phyloP scores from a whole-genome alignment of 2,797 vertebrate genomes.

The Danio aesculapii region DNA sequence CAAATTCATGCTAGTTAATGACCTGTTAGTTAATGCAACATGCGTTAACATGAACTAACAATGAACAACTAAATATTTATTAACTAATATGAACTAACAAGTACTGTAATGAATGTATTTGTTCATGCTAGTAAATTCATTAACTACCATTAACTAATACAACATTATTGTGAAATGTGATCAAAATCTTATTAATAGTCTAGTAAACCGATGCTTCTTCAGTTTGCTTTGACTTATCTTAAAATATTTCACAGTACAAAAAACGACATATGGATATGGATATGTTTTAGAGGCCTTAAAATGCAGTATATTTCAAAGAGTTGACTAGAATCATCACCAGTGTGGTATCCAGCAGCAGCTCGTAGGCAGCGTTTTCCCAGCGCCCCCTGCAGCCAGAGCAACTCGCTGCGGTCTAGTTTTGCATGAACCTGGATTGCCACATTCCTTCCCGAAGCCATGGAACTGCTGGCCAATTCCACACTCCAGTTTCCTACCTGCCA shows the following conservation, averaged over 20 bases:
- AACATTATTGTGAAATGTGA: too few relatives aligned
- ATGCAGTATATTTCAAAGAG: background rate
- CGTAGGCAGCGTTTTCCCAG: constrained; percentile 75
- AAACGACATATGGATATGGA: background rate
- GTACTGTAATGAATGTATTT: too few relatives aligned
- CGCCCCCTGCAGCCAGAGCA: constrained; percentile 76
- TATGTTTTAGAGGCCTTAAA: background rate
- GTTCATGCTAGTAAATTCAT: too few relatives aligned
- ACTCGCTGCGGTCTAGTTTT: constrained; percentile 74
- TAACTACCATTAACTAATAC: too few relatives aligned
- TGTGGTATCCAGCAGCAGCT: constrained; percentile 72
- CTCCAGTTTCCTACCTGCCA: constrained; percentile 81
- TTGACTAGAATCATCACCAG: constrained; percentile 67
- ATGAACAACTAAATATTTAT: too few relatives aligned
- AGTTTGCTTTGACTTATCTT: background rate
- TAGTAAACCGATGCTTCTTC: background rate
- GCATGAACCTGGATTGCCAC: constrained; percentile 77
- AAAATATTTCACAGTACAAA: background rate
- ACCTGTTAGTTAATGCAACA: too few relatives aligned
- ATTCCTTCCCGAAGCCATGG: constrained; percentile 67
- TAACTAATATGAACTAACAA: too few relatives aligned
- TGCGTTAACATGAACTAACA: too few relatives aligned
- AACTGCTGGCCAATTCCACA: constrained; percentile 73
- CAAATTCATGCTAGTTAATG: too few relatives aligned
- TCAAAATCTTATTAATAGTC: background rate